A percentile compares a stretch with the other conserved stretches of the same genome.
These are phyloP conservation scores for Cotesia chilonis DNA, from an alignment of 1,140 invertebrate species.

Conservation along the genomic window DNA sequence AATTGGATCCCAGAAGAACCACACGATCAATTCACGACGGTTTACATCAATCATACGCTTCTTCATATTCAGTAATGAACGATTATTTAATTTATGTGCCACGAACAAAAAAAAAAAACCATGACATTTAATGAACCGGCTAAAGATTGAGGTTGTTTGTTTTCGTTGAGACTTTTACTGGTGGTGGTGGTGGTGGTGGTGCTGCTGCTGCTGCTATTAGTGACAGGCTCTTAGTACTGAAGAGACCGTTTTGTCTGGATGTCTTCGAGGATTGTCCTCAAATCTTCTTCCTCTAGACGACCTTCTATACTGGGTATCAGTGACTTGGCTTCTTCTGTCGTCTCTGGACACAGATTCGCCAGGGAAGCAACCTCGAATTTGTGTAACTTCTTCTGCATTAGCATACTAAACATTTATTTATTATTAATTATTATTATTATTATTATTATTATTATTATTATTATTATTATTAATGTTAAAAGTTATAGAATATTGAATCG, in stretches of 20 bases:
- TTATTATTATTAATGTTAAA: too few relatives aligned
- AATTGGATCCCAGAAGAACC: constrained; percentile 34
- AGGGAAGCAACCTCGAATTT: constrained; percentile 98
- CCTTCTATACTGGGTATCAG: constrained; percentile 96
- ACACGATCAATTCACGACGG: constrained; percentile 1
- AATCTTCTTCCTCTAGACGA: constrained; percentile 94
- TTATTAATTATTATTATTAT: not conserved
- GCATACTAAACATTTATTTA: constrained; percentile 71
- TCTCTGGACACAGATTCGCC: constrained; percentile 97
- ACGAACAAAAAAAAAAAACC: constrained; percentile 11
- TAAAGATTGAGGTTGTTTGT: too few relatives aligned
- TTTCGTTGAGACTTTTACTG: not conserved
- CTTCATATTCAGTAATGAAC: constrained; percentile 6
- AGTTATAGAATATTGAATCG: too few relatives aligned
- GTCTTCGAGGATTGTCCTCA: constrained; percentile 92
- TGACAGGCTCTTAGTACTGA: constrained; percentile 78
- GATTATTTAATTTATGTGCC: constrained; percentile 15
- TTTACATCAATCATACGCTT: constrained; percentile 13
- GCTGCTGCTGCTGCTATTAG: too few relatives aligned
- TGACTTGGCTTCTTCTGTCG: constrained; percentile 96
- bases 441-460: not conserved
- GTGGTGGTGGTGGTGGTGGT: too few relatives aligned
- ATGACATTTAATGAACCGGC: not conserved
- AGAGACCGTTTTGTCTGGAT: constrained; percentile 98
- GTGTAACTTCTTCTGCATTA: constrained; percentile 96